Base-by-base conservation (phyloP, 2,888 invertebrate species). In the Tricholauxania praeusta region DNA sequence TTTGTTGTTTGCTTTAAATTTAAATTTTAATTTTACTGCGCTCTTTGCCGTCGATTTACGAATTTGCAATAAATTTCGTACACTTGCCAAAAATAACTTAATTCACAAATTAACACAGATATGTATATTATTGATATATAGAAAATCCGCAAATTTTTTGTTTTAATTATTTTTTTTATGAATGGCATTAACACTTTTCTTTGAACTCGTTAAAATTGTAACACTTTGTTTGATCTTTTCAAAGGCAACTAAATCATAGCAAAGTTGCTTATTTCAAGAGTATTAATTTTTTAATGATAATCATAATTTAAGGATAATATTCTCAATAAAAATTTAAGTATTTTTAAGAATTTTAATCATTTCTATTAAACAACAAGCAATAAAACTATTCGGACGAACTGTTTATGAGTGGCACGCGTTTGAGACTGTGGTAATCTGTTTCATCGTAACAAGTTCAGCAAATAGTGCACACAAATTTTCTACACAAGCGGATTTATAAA, bases 371-470 rank as follows among this genome's bases (percentile, higher is more conserved):
- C 17, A 19, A n/a, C 48, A 55, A 39, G 57, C 55, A 39, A 39
- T 39, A 22, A 49, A 51, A 59, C 15, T 8, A 28, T 57, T 15
- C 49, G 10, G n/a, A 63, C 70, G 70, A 62, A 51, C 70, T 70
- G 70, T 52, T 49, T 55, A 15, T 55, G 66, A 68, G 67, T 48
- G 67, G 67, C 67, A 62, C 67, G 67, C 63, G 67, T 67, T 72
- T 48, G 67, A 67, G 71, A 75, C 71, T 71, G 69, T 48, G 22
- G 32, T 17, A 65, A 12, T 55, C 49, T 65, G 71, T 65, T 57
- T 66, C 71, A 71, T 65, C 64, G 59, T n/a, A 65, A 32, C 57
- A 47, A 69, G 65, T 47, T 57, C 47, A 63, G 52, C 12, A 52
- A 57, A n/a, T 57, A 57, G 19, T 65, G 14, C 12, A 39, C 22